Percentiles rank a stretch among this genome's conserved stretches.
Conservation (phyloP, 1,140 invertebrate genomes). For the Drosophila oshimai region DNA sequence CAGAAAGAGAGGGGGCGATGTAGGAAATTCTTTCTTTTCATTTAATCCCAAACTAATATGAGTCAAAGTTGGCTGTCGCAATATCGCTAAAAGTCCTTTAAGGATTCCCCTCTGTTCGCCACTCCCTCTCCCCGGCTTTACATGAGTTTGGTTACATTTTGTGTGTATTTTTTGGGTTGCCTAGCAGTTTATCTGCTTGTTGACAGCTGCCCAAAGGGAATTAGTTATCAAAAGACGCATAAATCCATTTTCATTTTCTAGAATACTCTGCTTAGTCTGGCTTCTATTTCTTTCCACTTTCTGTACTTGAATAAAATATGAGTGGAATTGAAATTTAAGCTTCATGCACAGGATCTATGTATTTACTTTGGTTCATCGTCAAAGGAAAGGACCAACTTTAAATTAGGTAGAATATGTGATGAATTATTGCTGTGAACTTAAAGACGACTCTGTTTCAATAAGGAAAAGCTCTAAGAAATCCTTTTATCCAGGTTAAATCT, state of each 20-base stretch:
- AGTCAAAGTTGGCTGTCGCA: conserved; percentile 22
- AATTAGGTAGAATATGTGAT: background rate
- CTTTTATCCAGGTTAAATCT: background rate
- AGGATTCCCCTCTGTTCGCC: background rate
- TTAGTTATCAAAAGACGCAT: conserved; percentile 79
- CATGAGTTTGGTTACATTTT: conserved; percentile 13
- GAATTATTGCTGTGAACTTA: no score
- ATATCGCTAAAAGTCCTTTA: conserved; percentile 20
- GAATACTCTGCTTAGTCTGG: conserved; percentile 21
- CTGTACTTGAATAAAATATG: conserved; percentile 57
- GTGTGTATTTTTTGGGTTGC: conserved; percentile 41
- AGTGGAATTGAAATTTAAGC: conserved; percentile 44
- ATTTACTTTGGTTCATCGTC: background rate
- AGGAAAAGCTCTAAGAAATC: no score
- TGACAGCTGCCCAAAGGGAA: conserved; percentile 77
- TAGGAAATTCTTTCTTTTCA: conserved; percentile 7
- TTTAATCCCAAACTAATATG: conserved; percentile 62
- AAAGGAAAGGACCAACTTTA: background rate
- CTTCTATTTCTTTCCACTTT: conserved; percentile 15
- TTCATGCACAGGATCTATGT: background rate
- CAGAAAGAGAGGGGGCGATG: conserved; percentile 6
- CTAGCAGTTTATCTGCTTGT: conserved; percentile 71
- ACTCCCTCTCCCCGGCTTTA: background rate
- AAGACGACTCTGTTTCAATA: background rate
- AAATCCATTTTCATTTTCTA: conserved; percentile 63